phyloP scores from a whole-genome alignment of 1,140 invertebrate species.

The Leptopilina clavipes region DNA sequence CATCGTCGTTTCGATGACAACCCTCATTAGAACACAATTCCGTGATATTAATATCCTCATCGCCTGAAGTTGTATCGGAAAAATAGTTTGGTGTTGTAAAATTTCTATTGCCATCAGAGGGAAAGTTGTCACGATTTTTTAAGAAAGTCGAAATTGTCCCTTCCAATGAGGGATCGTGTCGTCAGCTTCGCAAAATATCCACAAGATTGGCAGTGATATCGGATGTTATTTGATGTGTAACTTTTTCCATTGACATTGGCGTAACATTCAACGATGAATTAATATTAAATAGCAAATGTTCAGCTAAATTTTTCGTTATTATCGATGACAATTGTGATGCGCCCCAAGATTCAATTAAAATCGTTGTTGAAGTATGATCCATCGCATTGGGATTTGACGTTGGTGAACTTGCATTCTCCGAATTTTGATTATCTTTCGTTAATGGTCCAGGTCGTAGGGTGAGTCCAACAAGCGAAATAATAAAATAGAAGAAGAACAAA shows the following conservation, averaged over 20 bases:
- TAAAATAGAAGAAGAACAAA: conserved; percentile 91
- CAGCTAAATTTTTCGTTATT: conserved; percentile 56
- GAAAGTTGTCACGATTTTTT: background rate
- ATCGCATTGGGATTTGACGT: conserved; percentile 37
- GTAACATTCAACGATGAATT: conserved; percentile 53
- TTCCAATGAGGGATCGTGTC: background rate
- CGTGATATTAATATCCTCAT: conserved; percentile 3
- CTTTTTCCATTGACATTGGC: conserved; percentile 50
- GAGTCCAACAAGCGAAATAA: conserved; percentile 91
- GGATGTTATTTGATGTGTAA: conserved; percentile 56
- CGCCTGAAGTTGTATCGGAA: conserved; percentile 6
- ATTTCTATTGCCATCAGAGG: background rate
- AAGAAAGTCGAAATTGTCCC: background rate
- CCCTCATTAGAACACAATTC: background rate
- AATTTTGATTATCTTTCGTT: conserved; percentile 21
- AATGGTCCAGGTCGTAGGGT: conserved; percentile 87
- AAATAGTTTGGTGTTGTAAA: conserved; percentile 15
- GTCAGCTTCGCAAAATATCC: conserved; percentile 26
- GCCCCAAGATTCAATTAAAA: conserved; percentile 39
- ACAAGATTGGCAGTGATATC: conserved; percentile 54
- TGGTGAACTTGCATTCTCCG: conserved; percentile 37
- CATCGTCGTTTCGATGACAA: conserved; percentile 46
- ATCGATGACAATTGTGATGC: conserved; percentile 40
- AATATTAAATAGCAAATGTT: conserved; percentile 52
- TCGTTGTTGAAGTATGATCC: conserved; percentile 38